These are phyloP conservation scores for Stictonetta naevosa DNA, from an alignment of 2,113 vertebrate species.

Conservation along the genomic window DNA sequence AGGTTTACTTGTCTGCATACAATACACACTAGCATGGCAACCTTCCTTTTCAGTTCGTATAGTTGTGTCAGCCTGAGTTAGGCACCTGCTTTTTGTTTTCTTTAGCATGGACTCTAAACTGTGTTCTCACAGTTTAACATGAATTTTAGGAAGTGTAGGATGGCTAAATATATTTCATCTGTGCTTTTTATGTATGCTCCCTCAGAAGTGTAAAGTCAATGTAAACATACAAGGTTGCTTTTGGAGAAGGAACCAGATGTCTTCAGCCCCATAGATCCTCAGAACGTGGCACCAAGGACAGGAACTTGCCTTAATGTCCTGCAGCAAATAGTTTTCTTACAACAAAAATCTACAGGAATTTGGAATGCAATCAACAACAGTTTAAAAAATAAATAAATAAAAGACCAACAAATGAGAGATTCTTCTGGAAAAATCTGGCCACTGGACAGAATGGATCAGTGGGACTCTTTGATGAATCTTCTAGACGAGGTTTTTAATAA, in stretches of 20 bases:
- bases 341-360: neutral
- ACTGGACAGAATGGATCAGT: neutral
- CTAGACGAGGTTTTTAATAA: neutral
- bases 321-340: neutral
- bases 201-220: neutral
- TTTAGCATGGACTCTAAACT: neutral
- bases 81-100: neutral
- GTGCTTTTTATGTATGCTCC: accelerated
- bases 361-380: neutral
- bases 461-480: neutral
- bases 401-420: neutral
- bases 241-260: neutral
- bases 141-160: neutral
- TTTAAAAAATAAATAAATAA: neutral
- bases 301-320: neutral
- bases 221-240: neutral
- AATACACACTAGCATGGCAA: neutral
- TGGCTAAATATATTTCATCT: neutral
- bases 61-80: neutral
- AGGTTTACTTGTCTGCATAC: neutral
- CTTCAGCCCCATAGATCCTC: neutral
- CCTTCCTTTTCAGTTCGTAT: neutral
- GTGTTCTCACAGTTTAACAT: neutral
- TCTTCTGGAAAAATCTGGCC: neutral
- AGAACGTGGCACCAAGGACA: neutral